Evolutionary conservation across 2,888 invertebrate species (phyloP).

Genomic region (Ormyrus nitidulus): DNA sequence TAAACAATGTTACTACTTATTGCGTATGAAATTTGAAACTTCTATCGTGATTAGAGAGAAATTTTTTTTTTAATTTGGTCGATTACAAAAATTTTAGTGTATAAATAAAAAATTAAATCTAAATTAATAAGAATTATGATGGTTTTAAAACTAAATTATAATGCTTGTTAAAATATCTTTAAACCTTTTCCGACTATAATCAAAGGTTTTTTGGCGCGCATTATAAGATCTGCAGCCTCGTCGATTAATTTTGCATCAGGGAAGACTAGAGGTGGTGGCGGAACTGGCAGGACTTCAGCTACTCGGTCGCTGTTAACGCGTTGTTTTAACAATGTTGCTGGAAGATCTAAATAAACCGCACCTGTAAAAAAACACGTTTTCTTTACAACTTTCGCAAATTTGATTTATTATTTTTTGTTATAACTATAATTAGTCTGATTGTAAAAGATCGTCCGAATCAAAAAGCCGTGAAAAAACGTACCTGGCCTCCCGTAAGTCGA

Average conservation of each 20-base stretch:
- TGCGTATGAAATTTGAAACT: background rate
- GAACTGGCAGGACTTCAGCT: slow-evolving; percentile 68
- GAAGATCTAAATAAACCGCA: slow-evolving; percentile 92
- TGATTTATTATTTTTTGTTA: background rate
- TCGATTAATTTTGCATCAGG: slow-evolving; percentile 85
- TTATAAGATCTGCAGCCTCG: slow-evolving; percentile 83
- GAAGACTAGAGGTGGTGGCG: slow-evolving; percentile 81
- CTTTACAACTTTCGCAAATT: background rate
- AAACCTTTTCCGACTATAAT: slow-evolving; percentile 91
- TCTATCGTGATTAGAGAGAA: background rate
- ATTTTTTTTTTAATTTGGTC: background rate
- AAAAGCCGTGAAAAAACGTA: slow-evolving; percentile 14
- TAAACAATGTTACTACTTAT: no score
- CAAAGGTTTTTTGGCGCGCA: slow-evolving; percentile 87
- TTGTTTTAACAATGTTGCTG: slow-evolving; percentile 87
- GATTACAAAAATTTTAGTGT: background rate
- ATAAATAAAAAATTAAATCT: background rate
- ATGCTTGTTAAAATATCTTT: background rate
- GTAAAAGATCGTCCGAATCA: background rate
- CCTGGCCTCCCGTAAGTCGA: slow-evolving; percentile 93
- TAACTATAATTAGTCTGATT: background rate
- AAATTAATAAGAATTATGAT: no score
- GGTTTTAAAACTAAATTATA: no score
- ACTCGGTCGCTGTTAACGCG: slow-evolving; percentile 71
- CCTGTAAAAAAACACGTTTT: slow-evolving; percentile 66